These are phyloP conservation scores for Rhadinocentrus ornatus DNA, from an alignment of 2,797 vertebrate species.

Conservation along the genomic window DNA sequence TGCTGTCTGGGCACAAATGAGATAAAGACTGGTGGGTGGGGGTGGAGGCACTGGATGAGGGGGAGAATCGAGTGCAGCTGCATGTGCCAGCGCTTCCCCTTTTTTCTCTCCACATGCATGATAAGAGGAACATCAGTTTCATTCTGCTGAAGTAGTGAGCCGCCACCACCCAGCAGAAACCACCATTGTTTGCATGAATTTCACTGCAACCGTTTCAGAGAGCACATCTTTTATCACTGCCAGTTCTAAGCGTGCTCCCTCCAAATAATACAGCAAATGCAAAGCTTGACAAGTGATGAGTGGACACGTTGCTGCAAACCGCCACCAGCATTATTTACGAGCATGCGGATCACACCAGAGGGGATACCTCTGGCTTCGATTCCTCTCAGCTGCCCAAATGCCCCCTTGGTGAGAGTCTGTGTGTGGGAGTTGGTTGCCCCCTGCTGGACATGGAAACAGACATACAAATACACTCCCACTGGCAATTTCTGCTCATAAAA, in stretches of 20 bases:
- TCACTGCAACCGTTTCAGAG: conserved; percentile 37
- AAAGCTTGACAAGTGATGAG: neutral
- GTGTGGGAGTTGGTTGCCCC: conserved; percentile 64
- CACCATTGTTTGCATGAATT: conserved; percentile 22
- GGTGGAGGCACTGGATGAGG: conserved; percentile 20
- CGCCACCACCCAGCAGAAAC: conserved; percentile 31
- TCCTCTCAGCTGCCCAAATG: conserved; percentile 40
- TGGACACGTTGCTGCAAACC: neutral
- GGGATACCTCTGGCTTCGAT: conserved; percentile 28
- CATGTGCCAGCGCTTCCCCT: conserved; percentile 54
- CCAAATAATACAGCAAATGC: conserved; percentile 17
- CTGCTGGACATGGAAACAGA: conserved; percentile 67
- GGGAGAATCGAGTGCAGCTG: conserved; percentile 59
- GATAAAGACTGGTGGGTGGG: conserved; percentile 40
- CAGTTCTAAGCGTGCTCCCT: conserved; percentile 7
- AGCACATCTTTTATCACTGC: neutral
- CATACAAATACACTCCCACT: conserved; percentile 40
- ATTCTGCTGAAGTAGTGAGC: conserved; percentile 17
- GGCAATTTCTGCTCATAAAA: conserved; percentile 31
- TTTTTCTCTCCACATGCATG: conserved; percentile 15
- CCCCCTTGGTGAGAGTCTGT: conserved; percentile 26
- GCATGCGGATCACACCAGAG: conserved; percentile 28
- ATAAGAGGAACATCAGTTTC: conserved; percentile 32
- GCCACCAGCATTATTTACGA: conserved; percentile 34
- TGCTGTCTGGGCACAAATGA: conserved; percentile 65